Conservation (phyloP, 92 coral and sea anemone species). For the Epizoanthus scotinus region DNA sequence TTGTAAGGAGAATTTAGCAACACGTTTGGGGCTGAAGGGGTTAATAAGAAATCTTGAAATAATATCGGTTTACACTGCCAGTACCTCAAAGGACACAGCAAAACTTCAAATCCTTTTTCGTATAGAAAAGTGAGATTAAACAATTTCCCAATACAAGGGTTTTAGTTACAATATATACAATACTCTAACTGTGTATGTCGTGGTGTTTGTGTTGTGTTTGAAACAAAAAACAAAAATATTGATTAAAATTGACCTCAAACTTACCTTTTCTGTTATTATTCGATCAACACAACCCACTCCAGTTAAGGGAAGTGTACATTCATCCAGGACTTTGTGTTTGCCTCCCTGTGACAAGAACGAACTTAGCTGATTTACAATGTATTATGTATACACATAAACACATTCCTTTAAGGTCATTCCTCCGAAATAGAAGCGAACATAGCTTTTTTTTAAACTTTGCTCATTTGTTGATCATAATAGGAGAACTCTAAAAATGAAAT, state of each 20-base stretch:
- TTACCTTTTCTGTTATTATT: conserved; percentile 96
- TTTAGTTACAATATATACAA: neutral
- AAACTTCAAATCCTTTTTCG: neutral
- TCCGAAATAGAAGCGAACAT: no score
- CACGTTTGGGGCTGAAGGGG: no score
- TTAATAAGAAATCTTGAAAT: no score
- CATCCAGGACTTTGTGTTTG: conserved; percentile 90
- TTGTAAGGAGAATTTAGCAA: no score
- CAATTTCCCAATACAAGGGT: neutral
- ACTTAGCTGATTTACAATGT: neutral
- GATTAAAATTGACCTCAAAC: neutral
- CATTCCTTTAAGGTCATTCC: no score
- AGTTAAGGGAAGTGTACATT: conserved; percentile 90
- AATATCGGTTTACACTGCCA: no score
- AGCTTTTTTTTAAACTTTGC: no score
- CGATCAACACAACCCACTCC: conserved; percentile 87
- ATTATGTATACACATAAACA: neutral
- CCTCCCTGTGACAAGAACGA: conserved; percentile 66
- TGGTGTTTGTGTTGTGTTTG: neutral
- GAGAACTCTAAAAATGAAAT: no score
- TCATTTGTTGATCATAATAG: no score
- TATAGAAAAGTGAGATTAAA: neutral
- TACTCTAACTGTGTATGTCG: neutral
- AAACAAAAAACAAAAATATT: neutral
- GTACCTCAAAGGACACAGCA: no score